Evolutionary conservation across 2,888 invertebrate genomes (phyloP).

Genomic region (Tridacna gigas): DNA sequence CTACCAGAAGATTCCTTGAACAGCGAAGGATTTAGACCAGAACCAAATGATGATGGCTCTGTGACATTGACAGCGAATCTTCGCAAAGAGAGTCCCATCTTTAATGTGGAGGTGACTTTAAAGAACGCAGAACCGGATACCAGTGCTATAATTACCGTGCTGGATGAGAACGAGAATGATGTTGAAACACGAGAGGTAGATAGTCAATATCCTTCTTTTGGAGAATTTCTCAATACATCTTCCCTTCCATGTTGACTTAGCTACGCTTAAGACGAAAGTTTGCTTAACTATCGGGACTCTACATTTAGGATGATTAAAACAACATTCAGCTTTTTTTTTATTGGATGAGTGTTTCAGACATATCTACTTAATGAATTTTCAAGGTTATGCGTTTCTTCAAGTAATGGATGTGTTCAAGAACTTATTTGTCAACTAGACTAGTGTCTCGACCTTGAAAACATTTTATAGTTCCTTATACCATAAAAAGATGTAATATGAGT

Average conservation of each 20-base stretch:
- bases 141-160: constrained; percentile 7
- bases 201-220: neutral
- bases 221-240: too few species aligned
- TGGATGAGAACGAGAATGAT: neutral
- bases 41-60: constrained; percentile 13
- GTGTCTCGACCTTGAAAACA: neutral
- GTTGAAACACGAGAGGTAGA: constrained; percentile 28
- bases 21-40: constrained; percentile 21
- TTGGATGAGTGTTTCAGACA: too few species aligned
- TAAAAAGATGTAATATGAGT: too few species aligned
- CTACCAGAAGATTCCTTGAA: constrained; percentile 25
- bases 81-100: constrained; percentile 1
- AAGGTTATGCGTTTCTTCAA: neutral
- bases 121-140: constrained; percentile 29
- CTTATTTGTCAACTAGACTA: neutral
- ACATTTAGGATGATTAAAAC: too few species aligned
- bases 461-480: neutral
- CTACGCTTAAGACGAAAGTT: neutral
- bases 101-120: constrained; percentile 18
- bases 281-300: neutral
- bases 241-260: neutral
- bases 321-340: too few species aligned
- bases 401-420: neutral
- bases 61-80: constrained; percentile 24
- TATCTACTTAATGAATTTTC: too few species aligned